Evolutionary conservation across 1,140 invertebrate genomes (phyloP).

Genomic region (Aricia agestis): DNA sequence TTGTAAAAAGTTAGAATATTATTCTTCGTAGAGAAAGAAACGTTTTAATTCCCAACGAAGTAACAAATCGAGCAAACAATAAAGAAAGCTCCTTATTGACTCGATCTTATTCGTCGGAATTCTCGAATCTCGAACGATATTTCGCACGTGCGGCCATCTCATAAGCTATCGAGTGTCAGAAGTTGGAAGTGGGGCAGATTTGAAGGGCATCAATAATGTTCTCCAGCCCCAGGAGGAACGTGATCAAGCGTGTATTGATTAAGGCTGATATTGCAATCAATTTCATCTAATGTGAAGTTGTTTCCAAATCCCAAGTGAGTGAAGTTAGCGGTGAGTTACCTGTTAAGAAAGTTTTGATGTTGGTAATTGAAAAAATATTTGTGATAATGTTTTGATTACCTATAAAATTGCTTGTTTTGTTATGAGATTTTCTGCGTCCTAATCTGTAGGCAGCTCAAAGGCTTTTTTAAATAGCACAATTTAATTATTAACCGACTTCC

Average conservation of each 20-base stretch:
- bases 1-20: too few species aligned
- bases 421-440: too few species aligned
- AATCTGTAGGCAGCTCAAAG: too few species aligned
- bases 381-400: too few species aligned
- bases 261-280: slow-evolving; percentile 5
- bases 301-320: not conserved
- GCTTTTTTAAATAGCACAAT: too few species aligned
- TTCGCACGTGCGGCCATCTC: slow-evolving; percentile 19
- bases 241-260: slow-evolving; percentile 22
- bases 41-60: not conserved
- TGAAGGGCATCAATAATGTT: slow-evolving; percentile 30
- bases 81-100: slow-evolving; percentile 11
- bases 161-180: slow-evolving; percentile 20
- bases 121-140: slow-evolving; percentile 5
- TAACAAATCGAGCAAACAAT: slow-evolving; percentile 1
- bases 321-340: not conserved
- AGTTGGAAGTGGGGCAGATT: slow-evolving; percentile 24
- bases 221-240: slow-evolving; percentile 15
- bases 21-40: not conserved
- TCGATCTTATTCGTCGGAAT: not conserved
- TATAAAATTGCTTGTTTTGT: too few species aligned
- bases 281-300: not conserved
- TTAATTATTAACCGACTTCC: too few species aligned
- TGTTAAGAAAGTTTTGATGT: not conserved
- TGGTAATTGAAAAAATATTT: too few species aligned